Conservation (phyloP, 2,888 invertebrate species). For the Hoplodrina ambigua region DNA sequence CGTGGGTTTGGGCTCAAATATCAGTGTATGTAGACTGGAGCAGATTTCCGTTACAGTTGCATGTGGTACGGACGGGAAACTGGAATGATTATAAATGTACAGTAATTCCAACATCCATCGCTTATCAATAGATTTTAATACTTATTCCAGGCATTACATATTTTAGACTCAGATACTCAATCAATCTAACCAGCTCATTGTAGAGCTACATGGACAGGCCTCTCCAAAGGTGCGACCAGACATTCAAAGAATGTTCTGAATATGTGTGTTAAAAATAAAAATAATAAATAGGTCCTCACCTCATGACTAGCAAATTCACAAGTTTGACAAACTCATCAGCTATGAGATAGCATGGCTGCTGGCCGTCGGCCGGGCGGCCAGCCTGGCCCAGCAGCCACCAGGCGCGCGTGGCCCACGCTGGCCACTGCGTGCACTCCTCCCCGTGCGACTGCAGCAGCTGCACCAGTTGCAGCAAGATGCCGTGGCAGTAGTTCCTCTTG, state of each 20-base stretch:
- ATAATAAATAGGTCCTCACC: conserved; percentile 64
- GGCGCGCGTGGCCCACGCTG: conserved; percentile 21
- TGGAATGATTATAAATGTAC: conserved; percentile 62
- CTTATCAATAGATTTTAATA: too few relatives aligned
- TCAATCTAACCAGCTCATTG: too few relatives aligned
- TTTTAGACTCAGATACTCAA: too few relatives aligned
- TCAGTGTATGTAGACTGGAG: conserved; percentile 61
- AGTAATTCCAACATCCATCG: too few relatives aligned
- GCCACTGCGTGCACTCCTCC: conserved; percentile 51
- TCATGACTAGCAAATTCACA: conserved; percentile 75
- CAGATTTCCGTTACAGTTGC: conserved; percentile 61
- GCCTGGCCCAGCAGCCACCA: conserved; percentile 71
- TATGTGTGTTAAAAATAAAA: too few relatives aligned
- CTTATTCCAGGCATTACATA: too few relatives aligned
- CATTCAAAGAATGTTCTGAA: too few relatives aligned
- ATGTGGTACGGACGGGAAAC: conserved; percentile 69
- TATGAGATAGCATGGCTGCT: conserved; percentile 74
- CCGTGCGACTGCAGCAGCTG: conserved; percentile 77
- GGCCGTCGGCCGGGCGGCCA: background rate
- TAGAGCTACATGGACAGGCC: too few relatives aligned
- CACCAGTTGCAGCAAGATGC: conserved; percentile 89
- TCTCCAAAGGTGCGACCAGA: too few relatives aligned
- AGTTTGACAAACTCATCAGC: conserved; percentile 78
- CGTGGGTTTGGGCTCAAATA: conserved; percentile 61
- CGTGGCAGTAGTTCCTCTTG: conserved; percentile 92